Percentiles rank a stretch among this genome's conserved stretches.
Evolutionary conservation across 2,888 invertebrate genomes (phyloP).

Genomic region (Conus canariensis): DNA sequence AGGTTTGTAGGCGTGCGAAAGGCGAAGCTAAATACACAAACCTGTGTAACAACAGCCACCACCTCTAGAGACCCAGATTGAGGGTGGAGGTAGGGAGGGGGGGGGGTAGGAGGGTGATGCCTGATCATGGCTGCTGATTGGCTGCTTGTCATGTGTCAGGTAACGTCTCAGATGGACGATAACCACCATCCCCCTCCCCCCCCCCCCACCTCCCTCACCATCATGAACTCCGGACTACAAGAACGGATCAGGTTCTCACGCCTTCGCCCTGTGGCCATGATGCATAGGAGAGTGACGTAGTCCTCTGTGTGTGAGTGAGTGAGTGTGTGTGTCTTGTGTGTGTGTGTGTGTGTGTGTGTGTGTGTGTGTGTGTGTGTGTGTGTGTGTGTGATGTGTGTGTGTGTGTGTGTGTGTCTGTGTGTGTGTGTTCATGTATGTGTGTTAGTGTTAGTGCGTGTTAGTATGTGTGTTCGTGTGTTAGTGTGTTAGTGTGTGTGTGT

Average conservation of each 20-base stretch:
- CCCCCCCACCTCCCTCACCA: background rate
- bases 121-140: too few relatives aligned
- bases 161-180: background rate
- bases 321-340: background rate
- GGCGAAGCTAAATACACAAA: slow-evolving; percentile 2
- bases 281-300: too few relatives aligned
- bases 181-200: background rate
- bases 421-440: background rate
- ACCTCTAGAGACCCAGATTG: background rate
- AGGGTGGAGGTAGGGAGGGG: background rate
- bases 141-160: background rate
- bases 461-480: background rate
- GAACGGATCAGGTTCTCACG: too few relatives aligned
- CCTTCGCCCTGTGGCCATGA: too few relatives aligned
- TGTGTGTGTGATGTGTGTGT: slow-evolving; percentile 4
- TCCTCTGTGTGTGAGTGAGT: background rate
- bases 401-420: slow-evolving; percentile 13
- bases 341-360: slow-evolving; percentile 19
- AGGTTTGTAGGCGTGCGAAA: background rate
- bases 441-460: too few relatives aligned
- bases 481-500: background rate
- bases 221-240: too few relatives aligned
- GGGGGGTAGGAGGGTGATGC: background rate
- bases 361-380: slow-evolving; percentile 3
- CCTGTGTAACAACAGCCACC: background rate